Conservation (phyloP, 2,797 vertebrate species). For the Eptatretus atami region DNA sequence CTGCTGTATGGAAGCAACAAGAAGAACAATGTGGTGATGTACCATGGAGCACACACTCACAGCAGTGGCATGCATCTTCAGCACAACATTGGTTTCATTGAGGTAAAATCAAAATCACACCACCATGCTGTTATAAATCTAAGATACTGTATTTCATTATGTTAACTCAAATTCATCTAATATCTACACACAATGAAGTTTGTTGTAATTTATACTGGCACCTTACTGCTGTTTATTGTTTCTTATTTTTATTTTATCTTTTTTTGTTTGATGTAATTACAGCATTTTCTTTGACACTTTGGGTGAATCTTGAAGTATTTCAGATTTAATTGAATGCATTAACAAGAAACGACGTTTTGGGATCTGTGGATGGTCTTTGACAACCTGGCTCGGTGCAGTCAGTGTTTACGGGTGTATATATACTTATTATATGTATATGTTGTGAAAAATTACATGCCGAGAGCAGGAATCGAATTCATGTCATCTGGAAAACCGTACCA, state of each 20-base stretch:
- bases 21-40: constrained; percentile 33
- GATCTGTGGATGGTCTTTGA: no score
- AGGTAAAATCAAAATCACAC: constrained; percentile 22
- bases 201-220: background rate
- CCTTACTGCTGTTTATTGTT: background rate
- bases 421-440: no score
- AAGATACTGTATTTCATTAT: background rate
- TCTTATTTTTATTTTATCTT: background rate
- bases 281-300: constrained; percentile 8
- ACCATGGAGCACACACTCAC: constrained; percentile 24
- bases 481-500: no score
- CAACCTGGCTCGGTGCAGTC: no score
- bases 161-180: background rate
- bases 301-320: no score
- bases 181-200: background rate
- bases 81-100: constrained; percentile 29
- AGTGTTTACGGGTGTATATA: no score
- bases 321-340: no score
- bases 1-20: constrained; percentile 38
- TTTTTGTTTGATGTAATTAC: background rate
- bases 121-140: background rate
- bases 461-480: no score
- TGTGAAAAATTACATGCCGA: no score
- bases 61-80: constrained; percentile 22
- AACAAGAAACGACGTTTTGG: no score